Evolutionary conservation across 2,888 invertebrate genomes (phyloP).

Genomic region (Oscheius sp.): DNA sequence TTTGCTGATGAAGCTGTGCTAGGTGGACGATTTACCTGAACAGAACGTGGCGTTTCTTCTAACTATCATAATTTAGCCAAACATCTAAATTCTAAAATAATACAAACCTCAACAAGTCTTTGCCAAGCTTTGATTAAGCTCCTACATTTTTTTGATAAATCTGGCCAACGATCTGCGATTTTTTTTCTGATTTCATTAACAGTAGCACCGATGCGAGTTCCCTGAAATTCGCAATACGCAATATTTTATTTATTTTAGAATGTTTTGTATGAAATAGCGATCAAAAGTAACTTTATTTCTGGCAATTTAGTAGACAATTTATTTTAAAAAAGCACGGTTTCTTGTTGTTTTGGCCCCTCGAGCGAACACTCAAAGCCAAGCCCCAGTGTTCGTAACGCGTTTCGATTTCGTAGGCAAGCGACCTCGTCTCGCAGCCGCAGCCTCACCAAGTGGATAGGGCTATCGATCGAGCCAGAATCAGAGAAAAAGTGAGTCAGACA

Average conservation of each 20-base stretch:
- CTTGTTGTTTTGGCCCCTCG: neutral
- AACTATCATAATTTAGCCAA: neutral
- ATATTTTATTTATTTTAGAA: neutral
- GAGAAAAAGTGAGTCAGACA: constrained; percentile 21
- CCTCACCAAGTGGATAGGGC: neutral
- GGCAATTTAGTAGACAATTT: neutral
- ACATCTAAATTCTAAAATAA: neutral
- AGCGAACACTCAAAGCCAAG: neutral
- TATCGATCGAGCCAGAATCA: constrained; percentile 22
- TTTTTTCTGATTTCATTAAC: constrained; percentile 63
- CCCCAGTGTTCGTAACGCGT: constrained; percentile 16
- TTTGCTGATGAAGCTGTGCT: constrained; percentile 57
- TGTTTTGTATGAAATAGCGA: neutral
- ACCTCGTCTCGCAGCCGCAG: neutral
- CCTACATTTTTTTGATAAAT: constrained; percentile 57
- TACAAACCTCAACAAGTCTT: constrained; percentile 46
- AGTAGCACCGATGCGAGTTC: constrained; percentile 59
- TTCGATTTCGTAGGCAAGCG: constrained; percentile 13
- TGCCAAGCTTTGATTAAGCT: constrained; percentile 65
- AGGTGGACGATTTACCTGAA: constrained; percentile 33
- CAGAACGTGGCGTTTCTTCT: neutral
- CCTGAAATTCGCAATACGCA: constrained; percentile 43
- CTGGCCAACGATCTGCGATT: constrained; percentile 53
- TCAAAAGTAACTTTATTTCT: neutral
- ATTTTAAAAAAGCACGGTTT: neutral